Evolutionary conservation across 2,888 invertebrate species (phyloP), one percentile per base, ranked within the genome.

Genomic region (Physocephala rufipes): DNA sequence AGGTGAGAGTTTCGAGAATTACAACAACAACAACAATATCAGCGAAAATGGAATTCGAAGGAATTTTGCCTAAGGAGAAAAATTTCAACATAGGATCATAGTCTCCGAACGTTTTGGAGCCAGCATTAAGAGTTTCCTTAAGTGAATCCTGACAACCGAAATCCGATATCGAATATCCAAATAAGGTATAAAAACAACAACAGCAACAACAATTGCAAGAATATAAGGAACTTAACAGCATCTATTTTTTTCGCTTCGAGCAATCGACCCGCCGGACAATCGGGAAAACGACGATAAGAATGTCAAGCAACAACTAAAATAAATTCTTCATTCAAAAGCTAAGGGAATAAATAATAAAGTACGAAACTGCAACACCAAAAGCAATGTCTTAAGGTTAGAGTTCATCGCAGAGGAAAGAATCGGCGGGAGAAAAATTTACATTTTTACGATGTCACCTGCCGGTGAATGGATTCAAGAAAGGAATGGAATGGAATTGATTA

Each of bases 361-460:
- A 47, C 1, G 21, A 43, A 62, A 62, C 21, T 1, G 9, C 62
- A 19, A 45, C 43, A 62, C 19, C 19, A 62, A 43, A 21, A 62
- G 24, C n/a, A 21, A 62, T 24, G 30, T 19, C 13, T 36, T 36
- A 63, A 66, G 66, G 66, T 66, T 30, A 30, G 30, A 66, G 66
- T 53, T 66, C 66, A 51, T 21, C 19, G 30, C n/a, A 49, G 36
- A 16, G 28, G 5, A 66, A 66, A 36, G 36, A 9, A 36, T 36
- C 36, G 51, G 30, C 24, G 47, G 63, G 43, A n/a, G n/a, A 24
- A 16, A 65, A 65, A 65, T 65, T 65, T 51, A 26, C 65, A 65
- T 65, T 65, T 47, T 65, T 51, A 65, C 64, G 64, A 64, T 21
- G 64, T 24, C 36, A 7, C 5, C 36, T 36, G 36, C 47, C n/a